Evolutionary conservation across 2,888 invertebrate genomes (phyloP).

Genomic region (Cerceris ruficornis): DNA sequence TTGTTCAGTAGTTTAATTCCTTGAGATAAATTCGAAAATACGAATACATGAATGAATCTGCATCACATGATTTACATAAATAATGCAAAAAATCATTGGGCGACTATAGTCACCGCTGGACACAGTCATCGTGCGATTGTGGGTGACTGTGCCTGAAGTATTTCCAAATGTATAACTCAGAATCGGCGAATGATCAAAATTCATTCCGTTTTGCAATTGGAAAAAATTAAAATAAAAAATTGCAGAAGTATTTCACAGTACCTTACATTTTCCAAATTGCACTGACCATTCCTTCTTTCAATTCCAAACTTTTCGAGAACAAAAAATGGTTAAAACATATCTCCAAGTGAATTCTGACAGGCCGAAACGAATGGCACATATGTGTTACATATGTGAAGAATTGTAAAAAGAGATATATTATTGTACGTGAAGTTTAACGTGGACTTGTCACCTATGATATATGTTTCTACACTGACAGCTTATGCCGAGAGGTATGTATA

Average conservation of each 20-base stretch:
- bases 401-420: conserved; percentile 1
- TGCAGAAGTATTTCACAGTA: not conserved
- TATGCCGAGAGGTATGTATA: not conserved
- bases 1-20: too few relatives aligned
- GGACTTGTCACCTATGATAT: not conserved
- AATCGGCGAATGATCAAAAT: too few relatives aligned
- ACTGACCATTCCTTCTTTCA: not conserved
- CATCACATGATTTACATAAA: too few relatives aligned
- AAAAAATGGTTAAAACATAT: not conserved
- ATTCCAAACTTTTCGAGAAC: not conserved
- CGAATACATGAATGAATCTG: too few relatives aligned
- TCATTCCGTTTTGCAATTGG: not conserved
- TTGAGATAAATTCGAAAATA: too few relatives aligned
- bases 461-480: not conserved
- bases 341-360: not conserved
- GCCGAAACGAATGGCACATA: not conserved
- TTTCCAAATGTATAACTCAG: too few relatives aligned
- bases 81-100: too few relatives aligned
- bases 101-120: not conserved
- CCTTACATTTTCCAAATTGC: not conserved
- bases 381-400: not conserved
- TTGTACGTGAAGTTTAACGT: not conserved
- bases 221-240: not conserved
- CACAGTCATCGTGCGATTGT: too few relatives aligned
- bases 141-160: too few relatives aligned